A percentile compares a stretch with the other conserved stretches of the same genome.
These are phyloP conservation scores for Montipora sp. DNA, from an alignment of 64 coral and sea anemone species.

Conservation along the genomic window DNA sequence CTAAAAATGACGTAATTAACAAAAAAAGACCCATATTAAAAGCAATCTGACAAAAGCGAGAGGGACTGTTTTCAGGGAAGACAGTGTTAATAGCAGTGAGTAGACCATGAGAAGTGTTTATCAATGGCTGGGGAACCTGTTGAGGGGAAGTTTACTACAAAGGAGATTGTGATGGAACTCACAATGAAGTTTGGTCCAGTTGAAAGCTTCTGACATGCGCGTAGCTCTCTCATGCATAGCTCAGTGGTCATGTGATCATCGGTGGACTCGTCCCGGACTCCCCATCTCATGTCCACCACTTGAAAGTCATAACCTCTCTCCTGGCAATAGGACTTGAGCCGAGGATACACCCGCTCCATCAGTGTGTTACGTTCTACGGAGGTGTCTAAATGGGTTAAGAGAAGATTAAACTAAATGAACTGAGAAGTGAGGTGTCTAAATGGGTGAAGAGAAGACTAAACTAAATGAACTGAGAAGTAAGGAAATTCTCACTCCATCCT, in stretches of 20 bases:
- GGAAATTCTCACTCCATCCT: no score
- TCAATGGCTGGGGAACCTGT: background rate
- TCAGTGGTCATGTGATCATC: conserved; percentile 98
- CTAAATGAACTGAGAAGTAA: background rate
- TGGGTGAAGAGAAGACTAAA: background rate
- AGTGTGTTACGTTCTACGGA: conserved; percentile 93
- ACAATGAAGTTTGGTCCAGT: conserved; percentile 99
- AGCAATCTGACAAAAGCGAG: no score
- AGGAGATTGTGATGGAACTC: background rate
- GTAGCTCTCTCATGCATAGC: conserved; percentile 94
- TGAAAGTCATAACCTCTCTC: conserved; percentile 96
- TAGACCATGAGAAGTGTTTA: background rate
- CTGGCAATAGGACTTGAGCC: conserved; percentile 90
- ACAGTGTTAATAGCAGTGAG: background rate
- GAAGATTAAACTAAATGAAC: background rate
- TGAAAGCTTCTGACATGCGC: conserved; percentile 93
- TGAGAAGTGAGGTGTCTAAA: conserved; percentile 60
- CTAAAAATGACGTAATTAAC: conserved; percentile 20
- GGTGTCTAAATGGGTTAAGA: conserved; percentile 70
- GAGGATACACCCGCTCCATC: conserved; percentile 91
- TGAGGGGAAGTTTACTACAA: background rate
- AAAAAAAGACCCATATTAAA: background rate
- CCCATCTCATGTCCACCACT: conserved; percentile 99
- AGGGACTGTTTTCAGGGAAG: background rate
- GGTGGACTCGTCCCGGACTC: conserved; percentile 95